Conservation (phyloP, 2,797 vertebrate genomes). For the Myripristis jacobus region DNA sequence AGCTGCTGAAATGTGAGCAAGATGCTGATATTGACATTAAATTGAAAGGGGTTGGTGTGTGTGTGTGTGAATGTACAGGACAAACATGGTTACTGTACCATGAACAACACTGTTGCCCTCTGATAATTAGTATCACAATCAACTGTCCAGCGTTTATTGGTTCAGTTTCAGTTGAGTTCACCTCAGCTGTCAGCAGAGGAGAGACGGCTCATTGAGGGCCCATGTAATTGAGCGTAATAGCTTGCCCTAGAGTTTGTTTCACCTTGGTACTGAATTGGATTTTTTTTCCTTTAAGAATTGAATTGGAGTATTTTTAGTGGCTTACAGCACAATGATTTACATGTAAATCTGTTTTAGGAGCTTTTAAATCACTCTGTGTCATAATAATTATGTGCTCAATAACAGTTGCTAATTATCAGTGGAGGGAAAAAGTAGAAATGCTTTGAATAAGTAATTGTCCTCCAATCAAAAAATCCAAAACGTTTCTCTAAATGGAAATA, state of each 20-base stretch:
- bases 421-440: slow-evolving; percentile 20
- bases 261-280: not conserved
- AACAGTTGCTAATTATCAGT: slow-evolving; percentile 38
- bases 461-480: too few species aligned
- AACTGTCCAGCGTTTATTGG: not conserved
- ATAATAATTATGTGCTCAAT: slow-evolving; percentile 39
- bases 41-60: slow-evolving; percentile 22
- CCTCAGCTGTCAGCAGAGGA: slow-evolving; percentile 5
- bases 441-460: too few species aligned
- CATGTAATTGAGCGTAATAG: not conserved
- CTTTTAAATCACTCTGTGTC: slow-evolving; percentile 19
- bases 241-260: not conserved
- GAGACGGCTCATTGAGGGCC: not conserved
- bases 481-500: too few species aligned
- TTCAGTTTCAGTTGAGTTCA: not conserved
- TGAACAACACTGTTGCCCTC: not conserved
- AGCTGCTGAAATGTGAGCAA: slow-evolving; percentile 39
- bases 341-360: slow-evolving; percentile 21
- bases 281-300: not conserved
- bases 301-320: not conserved
- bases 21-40: slow-evolving; percentile 58
- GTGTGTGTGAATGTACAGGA: not conserved
- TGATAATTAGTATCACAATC: not conserved
- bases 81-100: not conserved
- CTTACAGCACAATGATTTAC: slow-evolving; percentile 1